Evolutionary conservation across 2,113 vertebrate species (phyloP).

Genomic region (Gavialis gangeticus): DNA sequence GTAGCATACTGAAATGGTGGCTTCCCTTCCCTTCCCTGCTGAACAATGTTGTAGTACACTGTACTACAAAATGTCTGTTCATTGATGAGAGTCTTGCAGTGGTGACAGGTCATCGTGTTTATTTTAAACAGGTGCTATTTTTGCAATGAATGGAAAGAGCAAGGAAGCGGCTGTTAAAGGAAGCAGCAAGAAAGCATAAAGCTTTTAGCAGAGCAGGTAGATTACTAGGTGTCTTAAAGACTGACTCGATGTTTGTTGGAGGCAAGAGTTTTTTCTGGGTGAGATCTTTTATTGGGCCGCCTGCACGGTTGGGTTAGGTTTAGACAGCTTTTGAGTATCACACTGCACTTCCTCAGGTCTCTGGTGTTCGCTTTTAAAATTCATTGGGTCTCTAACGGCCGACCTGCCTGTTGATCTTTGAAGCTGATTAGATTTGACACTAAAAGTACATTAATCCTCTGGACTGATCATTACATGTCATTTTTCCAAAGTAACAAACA

Average conservation of each 20-base stretch:
- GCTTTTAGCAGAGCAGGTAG: not conserved
- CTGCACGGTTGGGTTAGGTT: no score
- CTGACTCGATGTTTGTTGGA: not conserved
- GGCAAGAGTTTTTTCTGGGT: no score
- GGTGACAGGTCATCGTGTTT: not conserved
- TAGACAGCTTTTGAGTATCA: no score
- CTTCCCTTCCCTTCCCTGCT: not conserved
- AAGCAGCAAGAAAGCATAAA: not conserved
- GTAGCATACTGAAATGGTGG: not conserved
- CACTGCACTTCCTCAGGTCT: no score
- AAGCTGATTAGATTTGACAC: constrained; percentile 6
- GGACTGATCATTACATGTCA: not conserved
- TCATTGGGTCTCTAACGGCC: not conserved
- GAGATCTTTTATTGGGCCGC: no score
- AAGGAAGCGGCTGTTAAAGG: not conserved
- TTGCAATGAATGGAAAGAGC: not conserved
- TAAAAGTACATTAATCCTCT: not conserved
- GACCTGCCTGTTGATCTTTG: not conserved
- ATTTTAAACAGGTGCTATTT: not conserved
- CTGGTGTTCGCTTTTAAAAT: not conserved
- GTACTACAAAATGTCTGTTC: not conserved
- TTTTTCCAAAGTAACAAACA: fast-evolving
- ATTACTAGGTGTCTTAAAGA: not conserved
- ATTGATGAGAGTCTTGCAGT: not conserved
- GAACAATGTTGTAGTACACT: not conserved